Evolutionary conservation across 2,113 vertebrate genomes (phyloP).

Genomic region (Upupa epops): DNA sequence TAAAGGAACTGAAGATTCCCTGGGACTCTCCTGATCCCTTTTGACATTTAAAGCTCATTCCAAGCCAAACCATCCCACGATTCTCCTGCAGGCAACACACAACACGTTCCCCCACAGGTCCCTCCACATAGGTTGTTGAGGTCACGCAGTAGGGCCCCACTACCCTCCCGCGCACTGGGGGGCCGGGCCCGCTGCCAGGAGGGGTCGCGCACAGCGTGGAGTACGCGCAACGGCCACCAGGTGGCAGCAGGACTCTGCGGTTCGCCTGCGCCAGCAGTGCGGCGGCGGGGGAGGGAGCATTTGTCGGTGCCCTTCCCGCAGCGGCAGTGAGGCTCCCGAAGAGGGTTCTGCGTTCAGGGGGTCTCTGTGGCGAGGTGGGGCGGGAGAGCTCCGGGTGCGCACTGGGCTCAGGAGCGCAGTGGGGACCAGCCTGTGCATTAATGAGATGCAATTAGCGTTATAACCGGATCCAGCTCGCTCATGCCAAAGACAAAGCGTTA

Average conservation of each 20-base stretch:
- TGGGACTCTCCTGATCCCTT: no score
- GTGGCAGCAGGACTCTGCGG: constrained; percentile 32
- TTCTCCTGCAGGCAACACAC: no score
- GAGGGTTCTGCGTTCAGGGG: neutral
- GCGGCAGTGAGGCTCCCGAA: neutral
- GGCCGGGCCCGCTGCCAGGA: neutral
- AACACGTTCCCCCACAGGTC: no score
- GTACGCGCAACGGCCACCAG: neutral
- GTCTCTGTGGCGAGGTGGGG: neutral
- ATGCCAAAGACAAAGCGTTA: constrained; percentile 71
- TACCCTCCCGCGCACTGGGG: no score
- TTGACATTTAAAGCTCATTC: no score
- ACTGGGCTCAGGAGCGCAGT: constrained; percentile 6
- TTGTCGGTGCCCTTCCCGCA: neutral
- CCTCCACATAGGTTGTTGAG: no score
- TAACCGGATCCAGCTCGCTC: constrained; percentile 44
- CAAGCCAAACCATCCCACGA: no score
- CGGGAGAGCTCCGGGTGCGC: neutral
- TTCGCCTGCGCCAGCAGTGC: no score
- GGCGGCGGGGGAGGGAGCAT: neutral
- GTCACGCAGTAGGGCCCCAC: no score
- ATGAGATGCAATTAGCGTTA: constrained; percentile 66
- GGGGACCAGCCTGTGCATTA: constrained; percentile 37
- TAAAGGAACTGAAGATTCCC: no score
- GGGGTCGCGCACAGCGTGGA: no score